These are phyloP conservation scores for Merluccius polli DNA, from an alignment of 2,797 vertebrate genomes.

Conservation along the genomic window DNA sequence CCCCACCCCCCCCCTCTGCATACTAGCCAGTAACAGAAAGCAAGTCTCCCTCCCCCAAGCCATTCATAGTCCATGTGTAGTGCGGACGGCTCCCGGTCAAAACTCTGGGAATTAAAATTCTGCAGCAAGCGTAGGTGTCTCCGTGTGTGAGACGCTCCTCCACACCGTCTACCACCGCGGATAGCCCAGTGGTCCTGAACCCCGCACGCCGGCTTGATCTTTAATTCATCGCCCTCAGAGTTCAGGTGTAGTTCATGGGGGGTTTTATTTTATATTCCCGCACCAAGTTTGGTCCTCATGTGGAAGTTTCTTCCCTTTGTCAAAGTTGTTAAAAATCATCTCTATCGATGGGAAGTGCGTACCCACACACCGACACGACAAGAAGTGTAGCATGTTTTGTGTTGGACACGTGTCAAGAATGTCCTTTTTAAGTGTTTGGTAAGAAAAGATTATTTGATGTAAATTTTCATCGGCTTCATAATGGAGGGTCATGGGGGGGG, in stretches of 20 bases:
- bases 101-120: slow-evolving; percentile 34
- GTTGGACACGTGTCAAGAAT: neutral
- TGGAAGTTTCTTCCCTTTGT: neutral
- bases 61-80: neutral
- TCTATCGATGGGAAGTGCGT: neutral
- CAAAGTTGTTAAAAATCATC: neutral
- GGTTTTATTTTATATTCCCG: neutral
- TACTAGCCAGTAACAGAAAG: neutral
- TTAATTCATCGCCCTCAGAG: slow-evolving; percentile 57
- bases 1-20: too few relatives aligned
- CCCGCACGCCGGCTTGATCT: slow-evolving; percentile 52
- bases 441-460: neutral
- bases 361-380: neutral
- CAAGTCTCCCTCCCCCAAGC: neutral
- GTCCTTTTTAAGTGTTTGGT: neutral
- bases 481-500: neutral
- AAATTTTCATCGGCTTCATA: neutral
- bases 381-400: neutral
- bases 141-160: slow-evolving; percentile 4
- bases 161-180: slow-evolving; percentile 21
- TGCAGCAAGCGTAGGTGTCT: slow-evolving; percentile 11
- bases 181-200: slow-evolving; percentile 35
- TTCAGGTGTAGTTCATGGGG: slow-evolving; percentile 59
- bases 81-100: neutral
- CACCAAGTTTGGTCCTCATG: neutral